Evolutionary conservation across 2,888 invertebrate species (phyloP).

Genomic region (Lacanobia oleracea): DNA sequence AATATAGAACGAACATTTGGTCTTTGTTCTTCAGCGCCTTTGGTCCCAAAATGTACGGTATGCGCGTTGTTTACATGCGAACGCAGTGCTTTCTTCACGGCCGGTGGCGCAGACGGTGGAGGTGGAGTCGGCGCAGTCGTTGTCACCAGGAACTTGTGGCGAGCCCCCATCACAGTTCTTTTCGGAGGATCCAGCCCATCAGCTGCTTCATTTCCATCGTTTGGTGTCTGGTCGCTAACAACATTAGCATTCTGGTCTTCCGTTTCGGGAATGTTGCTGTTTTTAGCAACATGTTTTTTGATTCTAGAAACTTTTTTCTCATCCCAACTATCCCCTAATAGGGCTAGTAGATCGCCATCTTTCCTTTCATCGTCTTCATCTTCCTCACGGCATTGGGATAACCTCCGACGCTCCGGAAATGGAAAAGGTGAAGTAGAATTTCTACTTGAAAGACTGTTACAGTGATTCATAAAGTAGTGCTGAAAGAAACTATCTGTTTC

Average conservation of each 20-base stretch:
- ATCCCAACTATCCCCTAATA: slow-evolving; percentile 59
- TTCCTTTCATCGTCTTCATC: slow-evolving; percentile 93
- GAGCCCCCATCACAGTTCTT: slow-evolving; percentile 84
- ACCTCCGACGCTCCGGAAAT: slow-evolving; percentile 91
- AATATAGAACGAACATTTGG: slow-evolving; percentile 92
- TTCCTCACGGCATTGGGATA: slow-evolving; percentile 96
- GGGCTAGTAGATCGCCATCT: slow-evolving; percentile 73
- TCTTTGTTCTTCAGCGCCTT: slow-evolving; percentile 89
- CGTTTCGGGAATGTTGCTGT: slow-evolving; percentile 58
- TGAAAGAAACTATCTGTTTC: slow-evolving; percentile 92
- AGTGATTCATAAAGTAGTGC: slow-evolving; percentile 94
- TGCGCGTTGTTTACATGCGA: slow-evolving; percentile 90
- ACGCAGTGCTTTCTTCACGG: slow-evolving; percentile 87
- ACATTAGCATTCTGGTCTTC: slow-evolving; percentile 67
- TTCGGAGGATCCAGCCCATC: slow-evolving; percentile 82
- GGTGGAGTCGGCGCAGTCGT: slow-evolving; percentile 78
- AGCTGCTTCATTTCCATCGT: slow-evolving; percentile 41
- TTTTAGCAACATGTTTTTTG: slow-evolving; percentile 64
- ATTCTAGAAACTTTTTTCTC: slow-evolving; percentile 67
- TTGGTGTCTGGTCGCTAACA: slow-evolving; percentile 43
- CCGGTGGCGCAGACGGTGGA: slow-evolving; percentile 76
- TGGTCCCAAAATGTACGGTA: slow-evolving; percentile 93
- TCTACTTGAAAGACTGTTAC: slow-evolving; percentile 92
- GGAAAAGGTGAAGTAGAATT: slow-evolving; percentile 85
- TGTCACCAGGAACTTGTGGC: slow-evolving; percentile 85